phyloP scores from a whole-genome alignment of 2,797 vertebrate species.

The Lagorchestes hirsutus region DNA sequence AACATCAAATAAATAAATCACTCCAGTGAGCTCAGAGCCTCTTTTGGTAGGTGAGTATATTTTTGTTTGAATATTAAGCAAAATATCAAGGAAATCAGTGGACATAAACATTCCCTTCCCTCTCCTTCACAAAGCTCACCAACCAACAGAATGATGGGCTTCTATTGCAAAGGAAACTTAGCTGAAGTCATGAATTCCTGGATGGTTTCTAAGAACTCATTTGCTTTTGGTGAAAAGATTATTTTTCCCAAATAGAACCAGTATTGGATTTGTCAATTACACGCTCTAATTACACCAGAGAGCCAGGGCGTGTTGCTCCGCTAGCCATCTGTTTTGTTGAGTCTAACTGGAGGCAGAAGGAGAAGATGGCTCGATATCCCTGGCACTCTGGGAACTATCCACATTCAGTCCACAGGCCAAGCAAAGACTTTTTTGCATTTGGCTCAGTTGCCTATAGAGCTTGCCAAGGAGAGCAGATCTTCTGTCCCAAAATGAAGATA shows the following conservation, averaged over 20 bases:
- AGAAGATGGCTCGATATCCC: background rate
- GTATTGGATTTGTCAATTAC: constrained; percentile 63
- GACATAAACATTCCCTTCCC: background rate
- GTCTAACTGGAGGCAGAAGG: constrained; percentile 39
- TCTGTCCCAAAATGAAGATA: background rate
- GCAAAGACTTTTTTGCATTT: constrained; percentile 34
- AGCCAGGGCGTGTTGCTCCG: background rate
- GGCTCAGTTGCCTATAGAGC: background rate
- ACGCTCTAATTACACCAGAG: constrained; percentile 56
- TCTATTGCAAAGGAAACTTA: constrained; percentile 20
- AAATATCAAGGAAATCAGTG: constrained; percentile 18
- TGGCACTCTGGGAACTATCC: background rate
- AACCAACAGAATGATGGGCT: background rate
- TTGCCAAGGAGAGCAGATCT: background rate
- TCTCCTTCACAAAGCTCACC: background rate
- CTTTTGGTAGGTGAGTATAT: background rate
- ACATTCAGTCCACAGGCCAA: background rate
- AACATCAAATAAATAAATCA: background rate
- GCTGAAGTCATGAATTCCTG: background rate
- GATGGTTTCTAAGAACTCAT: constrained; percentile 61
- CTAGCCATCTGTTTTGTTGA: background rate
- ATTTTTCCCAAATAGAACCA: constrained; percentile 30
- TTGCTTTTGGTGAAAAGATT: constrained; percentile 61
- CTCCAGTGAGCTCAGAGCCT: background rate
- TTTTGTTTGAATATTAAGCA: constrained; percentile 25